phyloP scores from a whole-genome alignment of 2,113 vertebrate species.

The Tautogolabrus adspersus region DNA sequence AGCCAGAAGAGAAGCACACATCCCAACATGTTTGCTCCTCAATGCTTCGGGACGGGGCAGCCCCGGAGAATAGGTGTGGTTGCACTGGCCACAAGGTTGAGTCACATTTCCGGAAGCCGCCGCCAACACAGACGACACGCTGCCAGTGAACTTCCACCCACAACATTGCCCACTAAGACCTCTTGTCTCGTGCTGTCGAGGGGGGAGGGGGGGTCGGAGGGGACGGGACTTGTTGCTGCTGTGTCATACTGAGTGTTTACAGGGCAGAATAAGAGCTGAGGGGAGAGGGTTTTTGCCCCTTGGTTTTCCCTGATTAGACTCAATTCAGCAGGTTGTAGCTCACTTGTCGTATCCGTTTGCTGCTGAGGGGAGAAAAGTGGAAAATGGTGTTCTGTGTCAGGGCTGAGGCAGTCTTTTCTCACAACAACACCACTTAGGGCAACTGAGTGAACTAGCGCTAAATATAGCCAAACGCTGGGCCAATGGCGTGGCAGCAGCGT shows the following conservation, averaged over 20 bases:
- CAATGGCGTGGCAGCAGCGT: constrained; percentile 20
- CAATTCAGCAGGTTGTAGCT: constrained; percentile 40
- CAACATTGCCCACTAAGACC: constrained; percentile 8
- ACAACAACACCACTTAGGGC: constrained; percentile 55
- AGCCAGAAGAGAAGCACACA: not conserved
- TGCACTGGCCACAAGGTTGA: constrained; percentile 55
- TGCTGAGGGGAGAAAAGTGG: constrained; percentile 52
- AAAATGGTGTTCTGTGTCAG: constrained; percentile 43
- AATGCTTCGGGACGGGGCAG: constrained; percentile 13
- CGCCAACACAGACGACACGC: constrained; percentile 44
- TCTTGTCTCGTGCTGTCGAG: not conserved
- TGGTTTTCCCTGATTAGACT: constrained; percentile 27
- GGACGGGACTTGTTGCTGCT: constrained; percentile 36
- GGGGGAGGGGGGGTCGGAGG: not conserved
- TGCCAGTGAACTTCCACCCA: constrained; percentile 58
- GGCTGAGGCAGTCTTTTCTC: constrained; percentile 50
- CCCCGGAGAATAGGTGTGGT: constrained; percentile 65
- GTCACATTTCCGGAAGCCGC: constrained; percentile 64
- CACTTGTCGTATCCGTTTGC: constrained; percentile 24
- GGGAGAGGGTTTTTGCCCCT: not conserved
- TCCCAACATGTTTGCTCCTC: constrained; percentile 21
- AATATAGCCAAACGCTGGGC: constrained; percentile 69
- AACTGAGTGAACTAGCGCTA: constrained; percentile 63
- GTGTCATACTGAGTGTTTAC: constrained; percentile 49
- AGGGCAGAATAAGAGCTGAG: constrained; percentile 43